Percentiles rank a stretch among this genome's conserved stretches.
Conservation (phyloP, 2,113 vertebrate genomes). For the Gadus chalcogrammus region DNA sequence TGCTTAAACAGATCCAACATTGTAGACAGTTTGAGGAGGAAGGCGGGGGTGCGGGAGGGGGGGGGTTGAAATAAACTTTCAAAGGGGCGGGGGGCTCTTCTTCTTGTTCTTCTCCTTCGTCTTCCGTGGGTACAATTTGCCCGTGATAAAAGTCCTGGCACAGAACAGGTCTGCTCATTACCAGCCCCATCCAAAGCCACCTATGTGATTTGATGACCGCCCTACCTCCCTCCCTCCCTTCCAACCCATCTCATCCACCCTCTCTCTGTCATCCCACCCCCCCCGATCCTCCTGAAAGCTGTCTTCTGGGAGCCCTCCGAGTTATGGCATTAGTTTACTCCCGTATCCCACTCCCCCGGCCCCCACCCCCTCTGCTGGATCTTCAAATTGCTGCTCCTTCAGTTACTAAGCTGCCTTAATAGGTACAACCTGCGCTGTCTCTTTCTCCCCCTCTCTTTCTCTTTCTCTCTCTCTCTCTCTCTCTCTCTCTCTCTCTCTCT, state of each 20-base stretch:
- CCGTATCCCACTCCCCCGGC: conserved; percentile 43
- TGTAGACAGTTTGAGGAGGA: too few species aligned
- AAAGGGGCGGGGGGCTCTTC: neutral
- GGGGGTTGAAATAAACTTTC: too few species aligned
- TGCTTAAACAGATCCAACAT: too few species aligned
- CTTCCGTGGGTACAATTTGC: conserved; percentile 41
- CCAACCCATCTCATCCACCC: too few species aligned
- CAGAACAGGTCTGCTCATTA: conserved; percentile 54
- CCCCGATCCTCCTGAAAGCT: conserved; percentile 67
- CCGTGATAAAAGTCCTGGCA: conserved; percentile 53
- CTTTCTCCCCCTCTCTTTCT: conserved; percentile 13
- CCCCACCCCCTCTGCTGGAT: conserved; percentile 27
- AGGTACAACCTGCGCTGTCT: conserved; percentile 75
- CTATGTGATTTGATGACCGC: conserved; percentile 52
- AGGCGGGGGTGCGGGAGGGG: too few species aligned
- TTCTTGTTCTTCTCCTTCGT: neutral
- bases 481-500: too few species aligned
- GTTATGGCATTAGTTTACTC: conserved; percentile 61
- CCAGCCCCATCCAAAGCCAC: conserved; percentile 49
- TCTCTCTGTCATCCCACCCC: conserved; percentile 54
- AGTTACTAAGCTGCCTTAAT: conserved; percentile 80
- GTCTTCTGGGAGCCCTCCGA: conserved; percentile 61
- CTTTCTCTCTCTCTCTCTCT: too few species aligned
- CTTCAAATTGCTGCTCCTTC: conserved; percentile 74
- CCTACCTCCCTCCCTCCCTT: too few species aligned